These are phyloP conservation scores for Channa argus DNA, from an alignment of 2,113 vertebrate species.

Conservation along the genomic window DNA sequence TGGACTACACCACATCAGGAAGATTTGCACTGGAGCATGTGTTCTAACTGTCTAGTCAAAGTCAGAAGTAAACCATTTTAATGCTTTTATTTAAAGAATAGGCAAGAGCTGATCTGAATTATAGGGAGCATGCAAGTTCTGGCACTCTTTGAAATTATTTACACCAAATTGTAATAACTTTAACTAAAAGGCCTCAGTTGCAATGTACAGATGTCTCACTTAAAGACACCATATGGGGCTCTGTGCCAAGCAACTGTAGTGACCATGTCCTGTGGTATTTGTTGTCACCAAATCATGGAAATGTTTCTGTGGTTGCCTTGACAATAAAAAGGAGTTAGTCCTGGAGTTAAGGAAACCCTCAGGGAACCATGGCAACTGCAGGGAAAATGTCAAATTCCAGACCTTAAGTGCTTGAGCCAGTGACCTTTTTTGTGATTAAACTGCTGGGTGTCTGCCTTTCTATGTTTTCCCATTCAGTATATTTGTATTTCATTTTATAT, in stretches of 20 bases:
- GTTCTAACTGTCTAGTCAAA: constrained; percentile 11
- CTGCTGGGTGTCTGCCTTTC: constrained; percentile 11
- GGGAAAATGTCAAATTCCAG: constrained; percentile 73
- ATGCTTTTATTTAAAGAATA: constrained; percentile 30
- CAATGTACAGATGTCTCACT: constrained; percentile 30
- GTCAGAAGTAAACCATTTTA: constrained; percentile 29
- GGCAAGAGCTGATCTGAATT: neutral
- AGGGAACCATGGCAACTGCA: constrained; percentile 75
- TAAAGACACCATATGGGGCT: constrained; percentile 19
- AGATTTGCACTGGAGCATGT: constrained; percentile 12
- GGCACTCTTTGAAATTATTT: constrained; percentile 13
- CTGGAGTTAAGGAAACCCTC: constrained; percentile 58
- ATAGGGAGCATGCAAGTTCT: constrained; percentile 5
- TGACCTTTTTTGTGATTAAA: constrained; percentile 39
- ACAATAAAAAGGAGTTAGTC: constrained; percentile 59
- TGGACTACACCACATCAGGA: neutral
- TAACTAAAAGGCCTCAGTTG: constrained; percentile 13
- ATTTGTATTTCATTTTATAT: neutral
- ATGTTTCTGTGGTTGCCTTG: constrained; percentile 68
- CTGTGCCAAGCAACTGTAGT: constrained; percentile 41
- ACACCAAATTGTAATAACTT: constrained; percentile 6
- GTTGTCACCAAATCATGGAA: constrained; percentile 55
- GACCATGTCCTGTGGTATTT: constrained; percentile 34
- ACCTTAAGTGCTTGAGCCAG: constrained; percentile 32
- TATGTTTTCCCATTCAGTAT: neutral